Conservation (phyloP, 2,797 vertebrate genomes). For the Sebastes cheni region DNA sequence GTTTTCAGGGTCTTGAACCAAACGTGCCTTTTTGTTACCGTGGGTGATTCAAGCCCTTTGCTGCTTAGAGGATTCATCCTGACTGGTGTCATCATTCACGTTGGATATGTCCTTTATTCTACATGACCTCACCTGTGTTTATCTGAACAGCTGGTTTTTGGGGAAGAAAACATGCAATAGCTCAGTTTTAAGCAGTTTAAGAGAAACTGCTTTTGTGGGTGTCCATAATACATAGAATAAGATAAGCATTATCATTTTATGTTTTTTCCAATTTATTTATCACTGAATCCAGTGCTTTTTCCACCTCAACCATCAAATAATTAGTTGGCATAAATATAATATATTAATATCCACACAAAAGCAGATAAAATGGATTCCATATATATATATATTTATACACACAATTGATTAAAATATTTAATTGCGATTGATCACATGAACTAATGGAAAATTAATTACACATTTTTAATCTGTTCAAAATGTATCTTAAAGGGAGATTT, state of each 20-base stretch:
- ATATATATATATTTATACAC: too few relatives aligned
- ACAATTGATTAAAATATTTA: too few relatives aligned
- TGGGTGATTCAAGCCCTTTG: background rate
- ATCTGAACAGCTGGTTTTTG: background rate
- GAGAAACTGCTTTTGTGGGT: background rate
- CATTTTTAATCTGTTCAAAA: too few relatives aligned
- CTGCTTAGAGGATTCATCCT: background rate
- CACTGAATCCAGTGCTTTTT: too few relatives aligned
- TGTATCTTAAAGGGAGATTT: too few relatives aligned
- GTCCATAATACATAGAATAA: background rate
- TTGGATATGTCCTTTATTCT: background rate
- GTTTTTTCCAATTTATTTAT: background rate
- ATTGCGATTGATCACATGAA: too few relatives aligned
- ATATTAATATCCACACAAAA: too few relatives aligned
- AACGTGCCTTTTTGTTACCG: background rate
- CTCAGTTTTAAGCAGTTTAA: background rate
- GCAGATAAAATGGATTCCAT: too few relatives aligned
- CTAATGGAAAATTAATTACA: too few relatives aligned
- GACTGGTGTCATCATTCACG: slow-evolving; percentile 3
- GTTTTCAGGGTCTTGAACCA: slow-evolving; percentile 12
- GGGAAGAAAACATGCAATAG: background rate
- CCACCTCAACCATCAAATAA: too few relatives aligned
- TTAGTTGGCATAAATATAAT: too few relatives aligned
- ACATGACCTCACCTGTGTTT: background rate
- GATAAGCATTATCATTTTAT: background rate